These are phyloP conservation scores for Leptinotarsa peninsularis DNA, from an alignment of 2,888 invertebrate species.

Conservation along the genomic window DNA sequence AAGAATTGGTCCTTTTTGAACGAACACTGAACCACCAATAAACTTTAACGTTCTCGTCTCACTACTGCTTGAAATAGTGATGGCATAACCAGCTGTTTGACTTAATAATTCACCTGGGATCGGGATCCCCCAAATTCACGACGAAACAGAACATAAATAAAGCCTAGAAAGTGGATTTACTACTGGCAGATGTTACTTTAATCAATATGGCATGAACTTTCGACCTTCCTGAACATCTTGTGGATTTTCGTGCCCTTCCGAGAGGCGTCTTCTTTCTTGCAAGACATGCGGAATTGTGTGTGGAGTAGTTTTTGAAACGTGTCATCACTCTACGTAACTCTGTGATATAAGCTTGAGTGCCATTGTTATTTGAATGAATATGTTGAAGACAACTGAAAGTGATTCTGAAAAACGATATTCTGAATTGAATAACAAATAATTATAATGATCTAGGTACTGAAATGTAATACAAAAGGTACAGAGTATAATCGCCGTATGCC, in stretches of 20 bases:
- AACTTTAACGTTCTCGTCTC: neutral
- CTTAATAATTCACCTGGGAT: neutral
- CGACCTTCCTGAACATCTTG: slow-evolving; percentile 40
- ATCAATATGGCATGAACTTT: slow-evolving; percentile 46
- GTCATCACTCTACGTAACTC: neutral
- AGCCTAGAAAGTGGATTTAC: slow-evolving; percentile 6
- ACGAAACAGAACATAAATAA: slow-evolving; percentile 7
- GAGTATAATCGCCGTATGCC: too few relatives aligned
- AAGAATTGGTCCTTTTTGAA: too few relatives aligned
- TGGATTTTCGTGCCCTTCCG: neutral
- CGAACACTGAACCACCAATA: too few relatives aligned
- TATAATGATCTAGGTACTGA: too few relatives aligned
- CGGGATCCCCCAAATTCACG: neutral
- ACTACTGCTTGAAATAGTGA: neutral
- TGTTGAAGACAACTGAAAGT: too few relatives aligned
- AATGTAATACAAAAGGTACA: too few relatives aligned
- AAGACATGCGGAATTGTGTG: neutral
- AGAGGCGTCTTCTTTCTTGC: slow-evolving; percentile 2
- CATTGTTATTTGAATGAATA: too few relatives aligned
- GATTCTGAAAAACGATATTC: too few relatives aligned
- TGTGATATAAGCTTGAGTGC: neutral
- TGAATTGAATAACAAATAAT: too few relatives aligned
- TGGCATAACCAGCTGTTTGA: slow-evolving; percentile 7
- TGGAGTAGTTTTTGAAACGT: neutral
- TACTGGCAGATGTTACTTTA: neutral